Percentiles rank a stretch among this genome's conserved stretches.
These are phyloP conservation scores for Portunus trituberculatus DNA, from an alignment of 1,140 invertebrate species.

Conservation along the genomic window DNA sequence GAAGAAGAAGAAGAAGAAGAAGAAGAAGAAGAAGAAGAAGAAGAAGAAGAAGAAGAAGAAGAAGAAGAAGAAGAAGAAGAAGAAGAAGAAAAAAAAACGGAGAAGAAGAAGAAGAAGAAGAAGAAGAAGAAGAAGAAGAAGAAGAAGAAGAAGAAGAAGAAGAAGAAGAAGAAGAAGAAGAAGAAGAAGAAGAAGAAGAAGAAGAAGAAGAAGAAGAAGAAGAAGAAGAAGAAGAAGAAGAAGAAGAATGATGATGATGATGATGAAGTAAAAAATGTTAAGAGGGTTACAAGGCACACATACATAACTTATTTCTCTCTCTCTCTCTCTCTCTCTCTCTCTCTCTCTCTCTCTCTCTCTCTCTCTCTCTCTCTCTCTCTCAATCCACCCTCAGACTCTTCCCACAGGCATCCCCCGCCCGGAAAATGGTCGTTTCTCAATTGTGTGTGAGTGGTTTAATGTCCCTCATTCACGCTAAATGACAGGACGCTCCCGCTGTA, in stretches of 20 bases:
- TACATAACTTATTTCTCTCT: conserved; percentile 15
- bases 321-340: conserved; percentile 30
- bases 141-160: background rate
- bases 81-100: background rate
- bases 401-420: background rate
- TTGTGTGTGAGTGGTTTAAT: conserved; percentile 22
- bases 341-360: conserved; percentile 16
- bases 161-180: background rate
- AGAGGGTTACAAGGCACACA: background rate
- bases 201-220: background rate
- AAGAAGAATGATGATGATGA: background rate
- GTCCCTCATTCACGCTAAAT: conserved; percentile 20
- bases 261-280: background rate
- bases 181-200: too few relatives aligned
- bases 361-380: conserved; percentile 25
- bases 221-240: background rate
- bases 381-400: background rate
- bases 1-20: background rate
- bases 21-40: background rate
- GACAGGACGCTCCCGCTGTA: conserved; percentile 19
- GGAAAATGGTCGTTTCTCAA: conserved; percentile 22
- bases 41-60: background rate
- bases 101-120: background rate
- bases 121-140: background rate
- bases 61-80: background rate